These are phyloP conservation scores for Leucophenga montana DNA, from an alignment of 2,888 invertebrate species.

Conservation along the genomic window DNA sequence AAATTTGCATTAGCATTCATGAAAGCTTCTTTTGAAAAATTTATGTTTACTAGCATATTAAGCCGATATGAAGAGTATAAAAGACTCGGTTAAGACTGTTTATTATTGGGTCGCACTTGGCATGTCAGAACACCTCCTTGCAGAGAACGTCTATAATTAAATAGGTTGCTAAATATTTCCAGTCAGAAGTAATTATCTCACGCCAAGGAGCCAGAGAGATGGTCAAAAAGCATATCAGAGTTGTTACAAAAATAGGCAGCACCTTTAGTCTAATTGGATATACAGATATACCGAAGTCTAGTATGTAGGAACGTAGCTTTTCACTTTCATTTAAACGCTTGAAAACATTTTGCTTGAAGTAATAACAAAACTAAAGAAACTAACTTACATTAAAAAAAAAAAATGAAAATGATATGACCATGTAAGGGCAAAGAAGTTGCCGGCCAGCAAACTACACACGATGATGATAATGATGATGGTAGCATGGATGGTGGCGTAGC, in stretches of 20 bases:
- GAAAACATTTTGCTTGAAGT: conserved; percentile 36
- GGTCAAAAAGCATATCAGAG: not conserved
- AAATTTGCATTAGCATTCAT: no score
- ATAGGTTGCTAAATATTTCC: not conserved
- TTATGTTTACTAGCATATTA: no score
- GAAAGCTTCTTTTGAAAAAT: no score
- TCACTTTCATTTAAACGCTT: conserved; percentile 59
- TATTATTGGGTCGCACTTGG: not conserved
- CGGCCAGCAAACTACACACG: conserved; percentile 22
- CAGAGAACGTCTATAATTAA: not conserved
- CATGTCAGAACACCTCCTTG: not conserved
- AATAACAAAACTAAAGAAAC: conserved; percentile 23
- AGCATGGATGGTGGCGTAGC: conserved; percentile 32
- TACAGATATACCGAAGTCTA: not conserved
- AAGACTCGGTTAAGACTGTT: not conserved
- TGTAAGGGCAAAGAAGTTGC: conserved; percentile 52
- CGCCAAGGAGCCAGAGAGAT: not conserved
- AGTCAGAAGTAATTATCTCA: conserved; percentile 5
- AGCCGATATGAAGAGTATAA: no score
- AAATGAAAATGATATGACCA: conserved; percentile 64
- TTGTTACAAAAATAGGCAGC: not conserved
- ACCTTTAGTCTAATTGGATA: not conserved
- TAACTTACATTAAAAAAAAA: conserved; percentile 52
- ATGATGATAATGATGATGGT: conserved; percentile 3
- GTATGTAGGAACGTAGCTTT: conserved; percentile 40